Evolutionary conservation across 2,888 invertebrate genomes (phyloP).

Genomic region (Cephus nigrinus): DNA sequence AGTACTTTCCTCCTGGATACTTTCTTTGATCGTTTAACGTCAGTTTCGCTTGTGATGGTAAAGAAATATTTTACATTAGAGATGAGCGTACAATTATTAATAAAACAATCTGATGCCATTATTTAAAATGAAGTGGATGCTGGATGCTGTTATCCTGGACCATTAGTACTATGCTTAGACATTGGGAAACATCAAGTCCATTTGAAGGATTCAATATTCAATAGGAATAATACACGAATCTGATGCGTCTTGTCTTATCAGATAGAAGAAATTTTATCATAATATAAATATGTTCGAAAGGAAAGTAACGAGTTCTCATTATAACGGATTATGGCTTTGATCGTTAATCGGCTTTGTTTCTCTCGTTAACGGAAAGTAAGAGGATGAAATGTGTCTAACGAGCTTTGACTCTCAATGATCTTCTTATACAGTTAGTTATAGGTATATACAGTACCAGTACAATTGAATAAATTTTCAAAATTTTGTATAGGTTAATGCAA

Average conservation of each 20-base stretch:
- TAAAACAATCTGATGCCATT: background rate
- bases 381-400: background rate
- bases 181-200: no score
- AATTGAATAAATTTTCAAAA: background rate
- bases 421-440: background rate
- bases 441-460: background rate
- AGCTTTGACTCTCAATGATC: background rate
- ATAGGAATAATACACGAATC: no score
- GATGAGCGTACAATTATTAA: background rate
- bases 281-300: background rate
- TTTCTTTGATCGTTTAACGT: background rate
- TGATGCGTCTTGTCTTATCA: background rate
- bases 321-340: background rate
- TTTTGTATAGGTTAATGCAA: background rate
- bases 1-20: background rate
- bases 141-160: no score
- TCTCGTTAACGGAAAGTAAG: constrained; percentile 5
- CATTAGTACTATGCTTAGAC: no score
- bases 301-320: background rate
- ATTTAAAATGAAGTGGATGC: background rate
- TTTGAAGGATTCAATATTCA: no score
- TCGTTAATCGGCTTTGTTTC: background rate
- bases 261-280: background rate
- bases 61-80: background rate
- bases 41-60: background rate